Evolutionary conservation across 2,888 invertebrate species (phyloP).

Genomic region (Tachina fera): DNA sequence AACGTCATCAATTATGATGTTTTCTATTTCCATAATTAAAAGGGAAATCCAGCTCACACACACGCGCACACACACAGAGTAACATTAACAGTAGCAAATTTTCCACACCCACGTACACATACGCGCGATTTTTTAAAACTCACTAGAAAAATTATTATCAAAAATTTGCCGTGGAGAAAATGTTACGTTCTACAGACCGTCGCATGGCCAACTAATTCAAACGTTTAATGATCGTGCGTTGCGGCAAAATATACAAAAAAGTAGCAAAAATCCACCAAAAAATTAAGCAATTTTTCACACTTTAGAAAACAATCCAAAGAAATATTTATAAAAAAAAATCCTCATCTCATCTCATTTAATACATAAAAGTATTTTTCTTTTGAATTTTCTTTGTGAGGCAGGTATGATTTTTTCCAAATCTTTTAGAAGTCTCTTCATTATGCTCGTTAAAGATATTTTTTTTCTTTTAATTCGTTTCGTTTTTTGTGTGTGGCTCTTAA

Average conservation of each 20-base stretch:
- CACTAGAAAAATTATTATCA: not conserved
- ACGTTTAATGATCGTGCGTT: conserved; percentile 34
- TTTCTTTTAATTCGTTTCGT: conserved; percentile 27
- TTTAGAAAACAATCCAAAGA: conserved; percentile 57
- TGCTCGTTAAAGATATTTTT: conserved; percentile 40
- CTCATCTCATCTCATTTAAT: conserved; percentile 43
- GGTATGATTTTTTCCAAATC: conserved; percentile 30
- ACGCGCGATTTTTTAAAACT: not conserved
- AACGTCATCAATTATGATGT: conserved; percentile 40
- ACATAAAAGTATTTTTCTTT: not conserved
- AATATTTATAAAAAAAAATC: conserved; percentile 41
- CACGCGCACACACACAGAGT: not conserved
- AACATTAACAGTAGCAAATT: not conserved
- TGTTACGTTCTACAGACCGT: conserved; percentile 64
- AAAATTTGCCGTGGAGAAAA: conserved; percentile 54
- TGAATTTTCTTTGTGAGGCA: conserved; percentile 43
- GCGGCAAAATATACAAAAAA: conserved; percentile 37
- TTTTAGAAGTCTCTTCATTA: conserved; percentile 28
- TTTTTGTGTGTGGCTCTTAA: conserved; percentile 27
- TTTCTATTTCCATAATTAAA: conserved; percentile 3
- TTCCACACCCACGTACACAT: not conserved
- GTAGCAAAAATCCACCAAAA: conserved; percentile 37
- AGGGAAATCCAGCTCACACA: conserved; percentile 23
- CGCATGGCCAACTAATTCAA: conserved; percentile 66
- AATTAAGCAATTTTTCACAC: conserved; percentile 63